Conservation (phyloP, 2,888 invertebrate genomes). For the Phyto melanocephala region DNA sequence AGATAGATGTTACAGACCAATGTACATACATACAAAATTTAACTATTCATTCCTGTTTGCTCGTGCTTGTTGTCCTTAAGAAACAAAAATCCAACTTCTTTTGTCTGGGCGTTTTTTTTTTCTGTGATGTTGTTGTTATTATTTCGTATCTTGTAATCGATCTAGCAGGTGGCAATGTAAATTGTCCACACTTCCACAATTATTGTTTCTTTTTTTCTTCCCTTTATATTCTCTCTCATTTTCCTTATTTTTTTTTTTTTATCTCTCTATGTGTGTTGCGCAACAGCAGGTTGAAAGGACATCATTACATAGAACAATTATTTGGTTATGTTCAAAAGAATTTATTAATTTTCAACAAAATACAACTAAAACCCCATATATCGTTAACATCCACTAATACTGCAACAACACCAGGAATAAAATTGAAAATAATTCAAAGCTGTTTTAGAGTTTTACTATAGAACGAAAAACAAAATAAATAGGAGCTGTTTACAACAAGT, state of each 20-base stretch:
- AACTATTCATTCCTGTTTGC: slow-evolving; percentile 35
- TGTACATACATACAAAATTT: background rate
- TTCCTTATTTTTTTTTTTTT: slow-evolving; percentile 1
- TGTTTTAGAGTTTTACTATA: slow-evolving; percentile 24
- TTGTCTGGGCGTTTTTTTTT: slow-evolving; percentile 44
- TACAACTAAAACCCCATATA: slow-evolving; percentile 21
- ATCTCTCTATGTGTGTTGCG: slow-evolving; percentile 17
- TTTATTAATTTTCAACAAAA: slow-evolving; percentile 54
- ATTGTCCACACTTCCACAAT: slow-evolving; percentile 64
- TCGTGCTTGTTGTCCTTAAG: slow-evolving; percentile 37
- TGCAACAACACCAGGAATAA: background rate
- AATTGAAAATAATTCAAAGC: slow-evolving; percentile 13
- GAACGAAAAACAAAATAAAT: too few species aligned
- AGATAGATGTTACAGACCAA: slow-evolving; percentile 12
- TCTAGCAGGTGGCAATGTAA: slow-evolving; percentile 66
- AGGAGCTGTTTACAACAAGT: background rate
- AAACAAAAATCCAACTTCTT: slow-evolving; percentile 36
- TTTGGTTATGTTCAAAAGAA: slow-evolving; percentile 55
- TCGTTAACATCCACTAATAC: background rate
- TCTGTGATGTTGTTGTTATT: background rate
- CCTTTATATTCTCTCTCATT: slow-evolving; percentile 9
- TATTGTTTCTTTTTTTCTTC: slow-evolving; percentile 31
- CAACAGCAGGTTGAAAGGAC: slow-evolving; percentile 66
- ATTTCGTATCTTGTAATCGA: slow-evolving; percentile 63
- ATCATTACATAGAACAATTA: slow-evolving; percentile 64